Percentiles rank a stretch among this genome's conserved stretches.
Evolutionary conservation across 2,888 invertebrate genomes (phyloP).

Genomic region (Agrotis segetum): DNA sequence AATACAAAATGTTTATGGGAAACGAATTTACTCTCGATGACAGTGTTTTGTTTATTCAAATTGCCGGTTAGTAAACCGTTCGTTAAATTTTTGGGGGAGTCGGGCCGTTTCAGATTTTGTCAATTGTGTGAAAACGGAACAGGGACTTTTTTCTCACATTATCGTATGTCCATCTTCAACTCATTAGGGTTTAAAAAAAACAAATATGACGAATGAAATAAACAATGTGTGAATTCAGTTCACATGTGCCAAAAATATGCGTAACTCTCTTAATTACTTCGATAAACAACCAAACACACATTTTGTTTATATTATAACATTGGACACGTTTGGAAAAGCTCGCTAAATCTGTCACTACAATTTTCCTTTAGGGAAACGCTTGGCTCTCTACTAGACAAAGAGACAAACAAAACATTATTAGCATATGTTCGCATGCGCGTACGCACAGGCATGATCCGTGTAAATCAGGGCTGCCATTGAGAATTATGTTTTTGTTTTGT

Average conservation of each 20-base stretch:
- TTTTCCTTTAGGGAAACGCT: conserved; percentile 48
- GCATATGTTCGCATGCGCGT: conserved; percentile 63
- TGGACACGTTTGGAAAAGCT: conserved; percentile 7
- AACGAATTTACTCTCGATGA: conserved; percentile 76
- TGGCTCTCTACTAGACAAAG: conserved; percentile 49
- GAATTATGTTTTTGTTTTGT: conserved; percentile 44
- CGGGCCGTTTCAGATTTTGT: neutral
- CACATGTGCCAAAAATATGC: conserved; percentile 24
- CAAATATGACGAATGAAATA: neutral
- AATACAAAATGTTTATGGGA: conserved; percentile 83
- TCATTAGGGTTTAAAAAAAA: neutral
- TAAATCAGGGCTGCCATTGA: conserved; percentile 61
- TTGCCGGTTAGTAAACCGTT: conserved; percentile 41
- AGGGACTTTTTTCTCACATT: conserved; percentile 11
- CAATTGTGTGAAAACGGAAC: conserved; percentile 8
- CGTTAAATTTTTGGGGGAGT: conserved; percentile 39
- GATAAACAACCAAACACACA: neutral
- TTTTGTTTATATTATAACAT: conserved; percentile 4
- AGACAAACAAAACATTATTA: conserved; percentile 65
- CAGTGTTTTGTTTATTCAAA: conserved; percentile 59
- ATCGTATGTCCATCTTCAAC: neutral
- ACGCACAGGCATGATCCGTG: conserved; percentile 58
- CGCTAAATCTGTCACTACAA: conserved; percentile 22
- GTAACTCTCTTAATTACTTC: neutral
- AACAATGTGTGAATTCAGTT: conserved; percentile 1